Evolutionary conservation across 1,140 invertebrate genomes (phyloP).

Genomic region (Heliconius hermathena): DNA sequence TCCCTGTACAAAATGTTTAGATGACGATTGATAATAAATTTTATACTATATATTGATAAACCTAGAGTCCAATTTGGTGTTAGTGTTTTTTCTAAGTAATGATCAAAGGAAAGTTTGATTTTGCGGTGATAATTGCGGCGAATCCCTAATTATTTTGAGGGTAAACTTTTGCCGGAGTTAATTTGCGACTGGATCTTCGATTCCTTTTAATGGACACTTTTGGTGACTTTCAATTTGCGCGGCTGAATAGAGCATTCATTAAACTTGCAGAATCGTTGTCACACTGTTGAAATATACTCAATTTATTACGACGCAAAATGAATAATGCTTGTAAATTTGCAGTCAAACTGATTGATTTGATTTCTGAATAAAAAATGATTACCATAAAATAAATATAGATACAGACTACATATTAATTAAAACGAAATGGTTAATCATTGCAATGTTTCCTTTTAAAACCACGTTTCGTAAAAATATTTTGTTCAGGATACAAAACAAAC

Average conservation of each 20-base stretch:
- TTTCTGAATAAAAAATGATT: constrained; percentile 46
- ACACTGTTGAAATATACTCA: constrained; percentile 51
- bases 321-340: constrained; percentile 57
- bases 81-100: constrained; percentile 59
- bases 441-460: constrained; percentile 36
- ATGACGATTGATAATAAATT: constrained; percentile 42
- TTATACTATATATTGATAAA: constrained; percentile 51
- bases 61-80: not conserved
- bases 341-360: constrained; percentile 41
- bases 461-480: constrained; percentile 50
- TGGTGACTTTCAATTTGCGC: constrained; percentile 78
- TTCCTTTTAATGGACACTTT: constrained; percentile 80
- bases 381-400: constrained; percentile 23
- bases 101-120: constrained; percentile 79
- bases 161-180: constrained; percentile 80
- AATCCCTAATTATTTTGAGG: constrained; percentile 82
- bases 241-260: constrained; percentile 76
- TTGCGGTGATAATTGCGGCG: constrained; percentile 80
- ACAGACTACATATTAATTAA: constrained; percentile 32
- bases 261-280: constrained; percentile 57
- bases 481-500: constrained; percentile 57
- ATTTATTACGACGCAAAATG: constrained; percentile 57
- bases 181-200: constrained; percentile 71
- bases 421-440: constrained; percentile 32
- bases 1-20: constrained; percentile 58